These are phyloP conservation scores for Pachypsylla venusta DNA, from an alignment of 1,140 invertebrate genomes.

Conservation along the genomic window DNA sequence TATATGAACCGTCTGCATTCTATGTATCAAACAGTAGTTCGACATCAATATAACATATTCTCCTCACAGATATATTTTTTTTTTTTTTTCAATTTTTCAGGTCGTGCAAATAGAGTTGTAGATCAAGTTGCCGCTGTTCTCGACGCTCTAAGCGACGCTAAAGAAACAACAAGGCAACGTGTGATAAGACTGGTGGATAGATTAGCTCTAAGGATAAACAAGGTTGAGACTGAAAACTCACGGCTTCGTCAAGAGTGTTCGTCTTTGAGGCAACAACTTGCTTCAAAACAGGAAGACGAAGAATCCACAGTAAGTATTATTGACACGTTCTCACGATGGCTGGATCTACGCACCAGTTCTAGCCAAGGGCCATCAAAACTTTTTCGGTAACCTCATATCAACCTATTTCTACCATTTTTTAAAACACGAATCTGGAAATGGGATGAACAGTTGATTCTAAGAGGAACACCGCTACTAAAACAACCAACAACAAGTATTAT, in stretches of 20 bases:
- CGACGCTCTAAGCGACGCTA: slow-evolving; percentile 27
- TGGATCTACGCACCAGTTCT: no score
- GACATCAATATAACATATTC: no score
- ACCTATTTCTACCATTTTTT: no score
- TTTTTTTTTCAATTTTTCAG: slow-evolving; percentile 7
- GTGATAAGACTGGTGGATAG: slow-evolving; percentile 26
- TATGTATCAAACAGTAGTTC: no score
- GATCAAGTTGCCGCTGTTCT: slow-evolving; percentile 27
- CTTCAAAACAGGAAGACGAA: slow-evolving; percentile 15
- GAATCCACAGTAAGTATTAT: no score
- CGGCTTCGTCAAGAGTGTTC: slow-evolving; percentile 19
- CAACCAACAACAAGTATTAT: not conserved
- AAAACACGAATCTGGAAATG: no score
- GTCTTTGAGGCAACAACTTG: slow-evolving; percentile 17
- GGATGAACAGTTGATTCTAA: no score
- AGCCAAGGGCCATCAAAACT: no score
- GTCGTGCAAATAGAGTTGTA: slow-evolving; percentile 22
- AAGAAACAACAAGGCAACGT: slow-evolving; percentile 26
- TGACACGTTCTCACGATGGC: no score
- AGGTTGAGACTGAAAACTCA: slow-evolving; percentile 20
- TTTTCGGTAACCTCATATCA: no score
- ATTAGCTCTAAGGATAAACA: slow-evolving; percentile 22
- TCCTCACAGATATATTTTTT: not conserved
- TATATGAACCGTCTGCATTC: no score
- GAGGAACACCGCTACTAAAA: no score